Base-by-base conservation (phyloP, 2,888 invertebrate species). In the Athalia circularis region DNA sequence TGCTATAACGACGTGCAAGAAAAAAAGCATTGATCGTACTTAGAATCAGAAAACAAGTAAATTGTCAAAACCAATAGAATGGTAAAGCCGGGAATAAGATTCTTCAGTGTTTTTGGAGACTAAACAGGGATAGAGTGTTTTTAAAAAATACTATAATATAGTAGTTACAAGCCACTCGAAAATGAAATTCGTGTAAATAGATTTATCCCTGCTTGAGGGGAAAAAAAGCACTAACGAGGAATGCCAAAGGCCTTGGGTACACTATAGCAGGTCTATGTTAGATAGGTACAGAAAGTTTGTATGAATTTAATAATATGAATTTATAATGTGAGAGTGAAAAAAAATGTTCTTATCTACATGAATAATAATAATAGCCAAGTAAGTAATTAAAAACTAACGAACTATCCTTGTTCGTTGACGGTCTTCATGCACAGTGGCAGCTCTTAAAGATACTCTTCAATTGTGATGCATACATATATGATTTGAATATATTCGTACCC, bases 231-330 rank as follows among this genome's bases (percentile, higher is more conserved):
- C 45, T 43, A 29, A 47, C 7, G 59, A 68, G 15, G 29, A 50
- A 75, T 50, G 61, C 74, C 74, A 75, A 62, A 70, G 70, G 74
- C 62, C 62, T 62, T 75, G 52, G 74, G 62, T 61, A 62, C 50
- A 29, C 74, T 75, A 75, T 59, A 77, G 67, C 68, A 77, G 80
- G 80, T 81, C 80, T 80, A 79, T 78, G 76, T 77, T 70, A 82
- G 79, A 80, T 82, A 82, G 77, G 79, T 64, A 74, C 59, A 57
- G 72, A 45, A 74, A 80, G 78, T 78, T 78, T 79, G 76, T 79
- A 81, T 59, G 80, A 59, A 81, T 80, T 77, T 65, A 80, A 80
- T 81, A 80, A 80, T 80, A 78, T 78, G 74, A 43, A 59, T 54
- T 64, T 78, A 76, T 72, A 45, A 79, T 65, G 79, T 78, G 77